A percentile compares a stretch with the other conserved stretches of the same genome.
These are phyloP conservation scores for Melanotaenia trifasciata DNA, from an alignment of 2,797 vertebrate species.

Conservation along the genomic window DNA sequence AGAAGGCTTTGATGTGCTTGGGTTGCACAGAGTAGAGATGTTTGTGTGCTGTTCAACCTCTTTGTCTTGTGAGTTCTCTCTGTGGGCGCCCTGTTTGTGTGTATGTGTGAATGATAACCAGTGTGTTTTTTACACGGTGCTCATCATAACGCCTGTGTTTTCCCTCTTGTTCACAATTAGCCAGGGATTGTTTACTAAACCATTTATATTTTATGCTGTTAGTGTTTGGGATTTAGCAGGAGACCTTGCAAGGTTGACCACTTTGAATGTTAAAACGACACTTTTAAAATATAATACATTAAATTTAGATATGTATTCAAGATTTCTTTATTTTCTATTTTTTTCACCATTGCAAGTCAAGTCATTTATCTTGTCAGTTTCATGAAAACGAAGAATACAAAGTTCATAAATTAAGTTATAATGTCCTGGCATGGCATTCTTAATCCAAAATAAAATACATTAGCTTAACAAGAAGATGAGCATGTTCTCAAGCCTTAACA, in stretches of 20 bases:
- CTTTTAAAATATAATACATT: background rate
- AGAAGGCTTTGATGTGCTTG: conserved; percentile 74
- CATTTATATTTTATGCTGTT: conserved; percentile 41
- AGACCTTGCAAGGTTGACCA: conserved; percentile 2
- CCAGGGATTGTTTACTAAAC: conserved; percentile 45
- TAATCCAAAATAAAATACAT: background rate
- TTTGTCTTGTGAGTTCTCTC: conserved; percentile 58
- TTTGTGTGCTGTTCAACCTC: conserved; percentile 72
- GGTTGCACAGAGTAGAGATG: conserved; percentile 59
- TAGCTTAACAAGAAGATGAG: conserved; percentile 5
- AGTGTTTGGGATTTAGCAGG: conserved; percentile 19
- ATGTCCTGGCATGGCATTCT: background rate
- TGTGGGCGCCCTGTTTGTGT: conserved; percentile 35
- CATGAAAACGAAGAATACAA: background rate
- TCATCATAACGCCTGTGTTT: conserved; percentile 48
- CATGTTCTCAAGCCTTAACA: background rate
- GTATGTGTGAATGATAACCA: conserved; percentile 51
- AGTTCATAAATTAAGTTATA: background rate
- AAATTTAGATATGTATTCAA: background rate
- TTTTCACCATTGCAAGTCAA: background rate
- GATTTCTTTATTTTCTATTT: background rate
- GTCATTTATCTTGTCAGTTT: background rate
- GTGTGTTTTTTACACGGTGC: conserved; percentile 51
- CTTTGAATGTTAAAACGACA: conserved; percentile 2
- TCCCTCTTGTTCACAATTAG: conserved; percentile 44